Base-by-base conservation (phyloP, 37 sponge, comb jelly and placozoan genomes). In the Cladorhizidae sp. region DNA sequence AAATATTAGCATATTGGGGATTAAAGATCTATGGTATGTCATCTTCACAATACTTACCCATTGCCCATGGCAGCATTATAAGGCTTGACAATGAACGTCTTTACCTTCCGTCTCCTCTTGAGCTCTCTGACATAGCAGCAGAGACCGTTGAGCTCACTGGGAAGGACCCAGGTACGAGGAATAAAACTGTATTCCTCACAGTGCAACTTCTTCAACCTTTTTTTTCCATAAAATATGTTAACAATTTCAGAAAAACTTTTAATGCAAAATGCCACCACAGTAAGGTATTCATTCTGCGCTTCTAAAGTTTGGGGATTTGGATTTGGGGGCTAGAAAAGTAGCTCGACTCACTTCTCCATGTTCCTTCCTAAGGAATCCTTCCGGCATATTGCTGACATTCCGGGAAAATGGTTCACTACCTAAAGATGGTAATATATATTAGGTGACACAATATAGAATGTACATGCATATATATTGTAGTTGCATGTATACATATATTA, bases 371-470 rank as follows among this genome's bases (percentile, higher is more conserved):
- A 57, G 0, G 79, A 79, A 65, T 96, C 96, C 58, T 96, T 96
- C 36, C 96, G 65, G 28, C 75, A 80, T 38, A 96, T 92, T 57
- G 90, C 96, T 25, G 88, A 93, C 96, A 96, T 96, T 12, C 96
- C 96, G 65, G 96, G 91, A 69, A 96, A 96, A 67, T 96, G 96
- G 71, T 96, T 96, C 51, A 96, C 80, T 25, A 76, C 56, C 90
- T 95, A 78, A 6, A 71, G 6, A 64, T 45, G 49, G 9, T 12
- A 14, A 0, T 39, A 70, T 23, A 37, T 0, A 71, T 2, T 23
- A 25, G 43, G 1, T 68, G 39, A 21, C 26, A 68, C 5, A 5
- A 21, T 37, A 71, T 37, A 23, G 26, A 23, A 61, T 61, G 62
- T 7, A 6, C 54, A 18, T 52, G 54, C 15, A 11, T 15, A 11